phyloP scores from a whole-genome alignment of 2,113 vertebrate species.

The Vulpes ferrilata region DNA sequence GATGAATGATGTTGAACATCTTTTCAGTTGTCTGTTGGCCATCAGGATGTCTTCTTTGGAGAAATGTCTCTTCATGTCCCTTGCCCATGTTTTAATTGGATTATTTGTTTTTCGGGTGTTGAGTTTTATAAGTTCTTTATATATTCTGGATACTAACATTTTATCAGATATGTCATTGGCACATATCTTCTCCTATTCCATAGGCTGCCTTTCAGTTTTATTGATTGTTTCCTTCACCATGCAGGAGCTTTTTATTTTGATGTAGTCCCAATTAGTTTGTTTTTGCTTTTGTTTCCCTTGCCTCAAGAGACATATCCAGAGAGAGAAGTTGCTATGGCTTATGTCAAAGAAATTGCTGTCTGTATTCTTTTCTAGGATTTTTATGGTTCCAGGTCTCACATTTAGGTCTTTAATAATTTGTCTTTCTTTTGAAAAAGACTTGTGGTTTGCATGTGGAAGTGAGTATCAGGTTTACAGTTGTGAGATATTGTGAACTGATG shows the following conservation, averaged over 20 bases:
- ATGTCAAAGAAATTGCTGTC: background rate
- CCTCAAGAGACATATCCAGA: background rate
- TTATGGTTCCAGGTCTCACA: background rate
- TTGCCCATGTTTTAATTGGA: background rate
- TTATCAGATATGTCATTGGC: background rate
- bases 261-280: background rate
- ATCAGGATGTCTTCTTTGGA: background rate
- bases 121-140: background rate
- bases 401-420: background rate
- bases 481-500: background rate
- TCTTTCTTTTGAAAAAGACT: background rate
- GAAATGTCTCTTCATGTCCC: background rate
- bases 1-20: background rate
- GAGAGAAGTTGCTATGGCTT: background rate
- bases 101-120: background rate
- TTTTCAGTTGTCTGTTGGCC: background rate
- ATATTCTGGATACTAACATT: background rate
- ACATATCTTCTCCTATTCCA: background rate
- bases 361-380: background rate
- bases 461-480: background rate
- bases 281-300: background rate
- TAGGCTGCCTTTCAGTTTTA: background rate
- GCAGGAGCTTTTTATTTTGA: background rate
- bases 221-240: background rate
- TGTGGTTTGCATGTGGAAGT: background rate